Conservation (phyloP, 1,140 invertebrate genomes). For the Nymphalis io region DNA sequence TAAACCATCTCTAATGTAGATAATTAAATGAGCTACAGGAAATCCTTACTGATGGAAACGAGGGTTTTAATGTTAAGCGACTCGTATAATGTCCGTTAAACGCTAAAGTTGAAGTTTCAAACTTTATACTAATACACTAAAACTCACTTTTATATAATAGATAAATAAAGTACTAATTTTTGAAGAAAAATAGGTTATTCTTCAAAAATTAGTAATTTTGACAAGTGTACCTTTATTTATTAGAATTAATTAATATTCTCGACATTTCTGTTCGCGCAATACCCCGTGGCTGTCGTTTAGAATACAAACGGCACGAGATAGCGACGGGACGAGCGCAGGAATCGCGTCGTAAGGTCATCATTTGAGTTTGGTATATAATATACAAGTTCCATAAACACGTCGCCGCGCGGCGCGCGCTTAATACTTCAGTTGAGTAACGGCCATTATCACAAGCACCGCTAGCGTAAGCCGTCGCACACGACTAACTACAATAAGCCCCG, state of each 20-base stretch:
- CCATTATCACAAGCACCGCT: slow-evolving; percentile 8
- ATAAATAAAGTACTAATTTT: too few species aligned
- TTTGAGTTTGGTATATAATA: slow-evolving; percentile 7
- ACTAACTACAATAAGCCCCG: slow-evolving; percentile 10
- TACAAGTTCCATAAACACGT: slow-evolving; percentile 1
- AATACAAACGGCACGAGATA: too few species aligned
- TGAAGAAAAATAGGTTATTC: too few species aligned
- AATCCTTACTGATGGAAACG: too few species aligned
- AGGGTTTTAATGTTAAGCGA: too few species aligned
- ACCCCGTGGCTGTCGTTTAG: too few species aligned
- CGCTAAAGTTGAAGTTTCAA: background rate
- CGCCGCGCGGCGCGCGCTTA: background rate
- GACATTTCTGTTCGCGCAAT: too few species aligned
- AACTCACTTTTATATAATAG: background rate
- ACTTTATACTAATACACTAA: background rate
- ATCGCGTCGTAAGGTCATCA: background rate
- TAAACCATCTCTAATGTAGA: too few species aligned
- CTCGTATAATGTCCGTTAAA: background rate
- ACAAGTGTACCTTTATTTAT: too few species aligned
- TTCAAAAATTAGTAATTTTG: too few species aligned
- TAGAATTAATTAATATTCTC: too few species aligned
- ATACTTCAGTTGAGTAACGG: slow-evolving; percentile 2
- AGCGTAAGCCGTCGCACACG: background rate
- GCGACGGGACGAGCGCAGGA: background rate
- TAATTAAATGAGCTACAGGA: too few species aligned